Evolutionary conservation across 2,797 vertebrate genomes (phyloP).

Genomic region (Scomberomorus guttatus): DNA sequence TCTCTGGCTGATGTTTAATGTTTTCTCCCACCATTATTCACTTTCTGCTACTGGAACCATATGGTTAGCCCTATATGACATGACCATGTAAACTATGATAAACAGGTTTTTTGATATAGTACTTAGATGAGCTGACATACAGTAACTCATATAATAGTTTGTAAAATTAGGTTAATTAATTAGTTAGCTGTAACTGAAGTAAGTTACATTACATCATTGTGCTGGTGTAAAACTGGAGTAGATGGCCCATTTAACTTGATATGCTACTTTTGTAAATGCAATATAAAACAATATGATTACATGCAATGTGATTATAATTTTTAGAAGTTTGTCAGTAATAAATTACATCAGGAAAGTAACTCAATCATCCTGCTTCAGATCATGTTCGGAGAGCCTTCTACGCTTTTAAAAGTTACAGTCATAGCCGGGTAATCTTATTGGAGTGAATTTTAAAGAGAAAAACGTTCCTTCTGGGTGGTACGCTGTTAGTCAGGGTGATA

Average conservation of each 20-base stretch:
- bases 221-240: conserved; percentile 15
- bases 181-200: neutral
- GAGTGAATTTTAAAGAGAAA: conserved; percentile 28
- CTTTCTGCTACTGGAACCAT: neutral
- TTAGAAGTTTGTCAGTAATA: conserved; percentile 24
- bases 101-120: neutral
- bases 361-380: conserved; percentile 14
- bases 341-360: conserved; percentile 42
- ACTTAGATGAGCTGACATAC: neutral
- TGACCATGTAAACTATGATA: neutral
- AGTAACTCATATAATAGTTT: neutral
- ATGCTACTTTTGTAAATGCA: conserved; percentile 23
- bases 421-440: conserved; percentile 25
- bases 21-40: neutral
- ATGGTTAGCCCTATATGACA: neutral
- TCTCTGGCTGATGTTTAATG: neutral
- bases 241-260: conserved; percentile 26
- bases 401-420: conserved; percentile 12
- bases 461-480: conserved; percentile 63
- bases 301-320: conserved; percentile 27
- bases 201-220: conserved; percentile 11
- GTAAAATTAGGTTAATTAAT: neutral
- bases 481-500: conserved; percentile 39
- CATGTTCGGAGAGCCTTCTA: conserved; percentile 16
- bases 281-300: conserved; percentile 23